phyloP scores from a whole-genome alignment of 2,797 vertebrate genomes.

The Oryzias sinensis region DNA sequence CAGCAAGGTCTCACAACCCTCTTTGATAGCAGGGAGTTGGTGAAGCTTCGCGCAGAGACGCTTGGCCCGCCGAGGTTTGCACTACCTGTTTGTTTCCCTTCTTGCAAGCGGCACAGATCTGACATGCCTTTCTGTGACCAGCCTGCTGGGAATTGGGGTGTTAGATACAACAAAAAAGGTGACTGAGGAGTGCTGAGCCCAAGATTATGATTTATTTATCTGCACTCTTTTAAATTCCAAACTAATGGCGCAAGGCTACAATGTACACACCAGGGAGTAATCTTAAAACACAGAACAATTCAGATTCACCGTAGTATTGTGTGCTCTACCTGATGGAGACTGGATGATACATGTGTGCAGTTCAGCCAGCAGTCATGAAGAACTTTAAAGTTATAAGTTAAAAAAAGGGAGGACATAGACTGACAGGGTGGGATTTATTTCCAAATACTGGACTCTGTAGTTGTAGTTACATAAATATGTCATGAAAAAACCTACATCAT shows the following conservation, averaged over 20 bases:
- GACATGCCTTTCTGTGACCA: constrained; percentile 63
- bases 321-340: constrained; percentile 55
- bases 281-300: constrained; percentile 72
- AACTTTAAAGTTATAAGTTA: constrained; percentile 48
- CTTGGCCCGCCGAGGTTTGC: constrained; percentile 74
- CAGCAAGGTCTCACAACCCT: constrained; percentile 67
- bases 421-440: constrained; percentile 41
- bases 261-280: constrained; percentile 72
- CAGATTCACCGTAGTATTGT: constrained; percentile 60
- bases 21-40: constrained; percentile 74
- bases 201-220: constrained; percentile 91
- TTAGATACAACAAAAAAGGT: constrained; percentile 83
- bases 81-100: constrained; percentile 81
- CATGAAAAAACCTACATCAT: constrained; percentile 20
- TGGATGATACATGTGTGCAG: constrained; percentile 46
- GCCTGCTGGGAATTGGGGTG: constrained; percentile 67
- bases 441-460: constrained; percentile 40
- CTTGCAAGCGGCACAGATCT: constrained; percentile 64
- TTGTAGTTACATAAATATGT: background rate
- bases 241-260: constrained; percentile 71
- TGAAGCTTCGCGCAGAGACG: constrained; percentile 59
- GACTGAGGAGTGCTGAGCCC: constrained; percentile 80
- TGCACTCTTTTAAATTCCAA: constrained; percentile 73
- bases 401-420: constrained; percentile 54
- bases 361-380: constrained; percentile 51